phyloP scores from a whole-genome alignment of 30 jellyfish, hydroid and myxozoan genomes.

The Hydractinia echinata region DNA sequence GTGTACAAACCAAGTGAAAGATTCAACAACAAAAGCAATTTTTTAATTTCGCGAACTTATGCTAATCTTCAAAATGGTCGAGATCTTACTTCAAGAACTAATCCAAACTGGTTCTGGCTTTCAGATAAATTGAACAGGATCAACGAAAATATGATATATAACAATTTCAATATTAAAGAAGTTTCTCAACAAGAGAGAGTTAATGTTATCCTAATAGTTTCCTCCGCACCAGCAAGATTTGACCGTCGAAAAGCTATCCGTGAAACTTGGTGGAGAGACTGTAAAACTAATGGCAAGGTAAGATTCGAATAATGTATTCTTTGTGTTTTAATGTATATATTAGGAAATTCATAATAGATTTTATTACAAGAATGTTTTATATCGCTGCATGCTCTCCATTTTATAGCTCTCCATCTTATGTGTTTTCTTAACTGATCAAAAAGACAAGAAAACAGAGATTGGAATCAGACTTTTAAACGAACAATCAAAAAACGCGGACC shows the following conservation, averaged over 20 bases:
- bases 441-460: conserved; percentile 22
- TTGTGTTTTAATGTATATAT: background rate
- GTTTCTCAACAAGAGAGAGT: background rate
- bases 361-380: background rate
- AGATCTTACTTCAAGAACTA: too few relatives aligned
- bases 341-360: background rate
- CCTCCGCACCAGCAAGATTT: conserved; percentile 39
- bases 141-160: conserved; percentile 10
- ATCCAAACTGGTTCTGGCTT: background rate
- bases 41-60: too few relatives aligned
- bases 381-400: background rate
- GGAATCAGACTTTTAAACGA: conserved; percentile 38
- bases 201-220: conserved; percentile 8
- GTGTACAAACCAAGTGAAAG: too few relatives aligned
- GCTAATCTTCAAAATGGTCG: too few relatives aligned
- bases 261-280: conserved; percentile 37
- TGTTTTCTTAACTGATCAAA: conserved; percentile 42
- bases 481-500: conserved; percentile 15
- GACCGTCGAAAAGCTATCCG: conserved; percentile 34
- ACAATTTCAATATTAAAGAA: background rate
- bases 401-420: conserved; percentile 38
- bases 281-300: conserved; percentile 27
- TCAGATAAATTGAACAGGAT: conserved; percentile 6
- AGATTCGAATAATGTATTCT: background rate
- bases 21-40: too few relatives aligned